Percentiles rank a stretch among this genome's conserved stretches.
Conservation (phyloP, 1,140 invertebrate species). For the Drosophila takahashii region DNA sequence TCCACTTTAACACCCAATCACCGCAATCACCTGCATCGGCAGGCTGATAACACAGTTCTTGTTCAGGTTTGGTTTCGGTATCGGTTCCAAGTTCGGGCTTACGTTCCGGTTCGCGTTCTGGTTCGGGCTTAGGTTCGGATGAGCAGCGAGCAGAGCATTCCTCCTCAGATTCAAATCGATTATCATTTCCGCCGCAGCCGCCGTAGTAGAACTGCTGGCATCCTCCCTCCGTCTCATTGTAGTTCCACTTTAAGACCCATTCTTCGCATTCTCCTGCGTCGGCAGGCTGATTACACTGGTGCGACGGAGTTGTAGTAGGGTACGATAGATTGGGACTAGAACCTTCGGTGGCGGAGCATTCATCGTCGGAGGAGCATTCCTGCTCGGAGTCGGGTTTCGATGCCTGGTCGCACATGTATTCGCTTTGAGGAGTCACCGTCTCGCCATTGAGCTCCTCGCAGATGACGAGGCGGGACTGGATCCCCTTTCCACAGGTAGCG, state of each 20-base stretch:
- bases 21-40: conserved; percentile 46
- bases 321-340: too few species aligned
- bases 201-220: conserved; percentile 93
- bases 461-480: conserved; percentile 93
- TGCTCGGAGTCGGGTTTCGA: conserved; percentile 89
- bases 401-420: conserved; percentile 88
- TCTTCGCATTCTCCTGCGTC: conserved; percentile 91
- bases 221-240: conserved; percentile 88
- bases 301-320: too few species aligned
- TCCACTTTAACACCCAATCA: conserved; percentile 87
- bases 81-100: conserved; percentile 14
- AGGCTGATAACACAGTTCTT: conserved; percentile 55
- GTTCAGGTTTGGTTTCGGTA: conserved; percentile 6
- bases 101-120: not conserved
- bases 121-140: not conserved
- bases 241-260: conserved; percentile 93
- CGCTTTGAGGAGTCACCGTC: conserved; percentile 88
- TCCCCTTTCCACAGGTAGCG: conserved; percentile 92
- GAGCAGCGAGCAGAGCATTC: conserved; percentile 91
- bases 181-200: conserved; percentile 92
- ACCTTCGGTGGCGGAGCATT: conserved; percentile 53
- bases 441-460: conserved; percentile 90
- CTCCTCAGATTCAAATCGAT: conserved; percentile 90
- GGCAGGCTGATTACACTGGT: conserved; percentile 90
- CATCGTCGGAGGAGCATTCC: conserved; percentile 87